These are phyloP conservation scores for Lasius fuliginosus DNA, from an alignment of 2,888 invertebrate genomes.

Conservation along the genomic window DNA sequence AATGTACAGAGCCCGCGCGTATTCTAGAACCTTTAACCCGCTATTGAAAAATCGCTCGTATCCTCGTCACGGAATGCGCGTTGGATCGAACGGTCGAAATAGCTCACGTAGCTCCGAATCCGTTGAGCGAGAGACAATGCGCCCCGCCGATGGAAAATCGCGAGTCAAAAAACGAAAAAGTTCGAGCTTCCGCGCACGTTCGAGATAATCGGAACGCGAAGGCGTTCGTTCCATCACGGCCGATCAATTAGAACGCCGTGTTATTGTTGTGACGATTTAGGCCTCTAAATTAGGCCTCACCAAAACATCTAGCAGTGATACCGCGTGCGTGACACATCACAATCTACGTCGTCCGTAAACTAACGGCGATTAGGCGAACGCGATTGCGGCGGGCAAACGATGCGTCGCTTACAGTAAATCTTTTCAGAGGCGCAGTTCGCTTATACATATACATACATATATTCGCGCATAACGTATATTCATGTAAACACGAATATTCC, in stretches of 20 bases:
- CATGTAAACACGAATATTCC: background rate
- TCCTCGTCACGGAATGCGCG: constrained; percentile 47
- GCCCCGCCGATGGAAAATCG: constrained; percentile 36
- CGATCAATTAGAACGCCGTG: constrained; percentile 32
- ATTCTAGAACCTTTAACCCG: constrained; percentile 30
- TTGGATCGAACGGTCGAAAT: constrained; percentile 36
- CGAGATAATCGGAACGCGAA: constrained; percentile 30
- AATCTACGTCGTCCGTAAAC: constrained; percentile 55
- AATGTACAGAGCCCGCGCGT: constrained; percentile 11
- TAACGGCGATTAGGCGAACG: constrained; percentile 64
- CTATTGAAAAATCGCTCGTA: constrained; percentile 54
- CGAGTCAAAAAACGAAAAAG: constrained; percentile 37
- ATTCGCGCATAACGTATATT: background rate
- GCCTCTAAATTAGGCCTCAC: background rate
- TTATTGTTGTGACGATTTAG: background rate
- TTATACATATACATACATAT: background rate
- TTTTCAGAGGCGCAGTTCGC: constrained; percentile 40
- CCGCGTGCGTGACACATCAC: constrained; percentile 55
- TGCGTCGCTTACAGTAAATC: constrained; percentile 59
- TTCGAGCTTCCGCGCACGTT: constrained; percentile 2
- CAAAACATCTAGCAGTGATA: constrained; percentile 5
- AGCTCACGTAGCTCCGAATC: constrained; percentile 34
- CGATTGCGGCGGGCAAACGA: constrained; percentile 42
- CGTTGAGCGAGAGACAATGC: constrained; percentile 42
- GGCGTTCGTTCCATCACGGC: background rate